A percentile compares a stretch with the other conserved stretches of the same genome.
Evolutionary conservation across 2,888 invertebrate species (phyloP).

Genomic region (Heliconius ismenius): DNA sequence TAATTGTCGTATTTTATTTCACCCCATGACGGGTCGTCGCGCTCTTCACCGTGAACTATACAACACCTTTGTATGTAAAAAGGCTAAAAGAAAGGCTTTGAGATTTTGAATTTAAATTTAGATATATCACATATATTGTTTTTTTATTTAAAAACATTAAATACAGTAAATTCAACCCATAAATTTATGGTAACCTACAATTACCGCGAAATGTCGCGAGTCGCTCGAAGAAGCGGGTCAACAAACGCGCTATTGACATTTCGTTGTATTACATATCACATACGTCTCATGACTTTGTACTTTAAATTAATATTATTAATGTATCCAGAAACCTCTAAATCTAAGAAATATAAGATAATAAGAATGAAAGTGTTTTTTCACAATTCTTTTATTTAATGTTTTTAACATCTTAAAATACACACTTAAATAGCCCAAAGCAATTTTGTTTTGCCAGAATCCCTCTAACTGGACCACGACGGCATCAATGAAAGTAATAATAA

Average conservation of each 20-base stretch:
- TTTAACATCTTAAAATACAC: too few relatives aligned
- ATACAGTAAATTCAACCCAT: too few relatives aligned
- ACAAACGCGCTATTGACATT: constrained; percentile 32
- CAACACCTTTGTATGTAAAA: constrained; percentile 1
- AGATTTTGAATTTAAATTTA: not conserved
- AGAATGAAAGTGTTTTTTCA: too few relatives aligned
- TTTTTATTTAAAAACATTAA: too few relatives aligned
- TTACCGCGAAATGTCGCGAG: constrained; percentile 32
- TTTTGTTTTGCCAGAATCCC: too few relatives aligned
- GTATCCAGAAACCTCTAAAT: not conserved
- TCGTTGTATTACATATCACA: constrained; percentile 25
- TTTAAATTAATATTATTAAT: not conserved
- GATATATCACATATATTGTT: too few relatives aligned
- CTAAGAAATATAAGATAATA: too few relatives aligned
- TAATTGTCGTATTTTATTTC: constrained; percentile 80
- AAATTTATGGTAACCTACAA: constrained; percentile 18
- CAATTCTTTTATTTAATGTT: too few relatives aligned
- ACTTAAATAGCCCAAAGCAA: too few relatives aligned
- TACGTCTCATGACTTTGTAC: constrained; percentile 1
- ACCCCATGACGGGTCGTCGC: constrained; percentile 76
- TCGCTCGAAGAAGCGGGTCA: constrained; percentile 32
- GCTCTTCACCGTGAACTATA: constrained; percentile 55
- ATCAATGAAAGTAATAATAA: too few relatives aligned
- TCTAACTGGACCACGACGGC: too few relatives aligned
- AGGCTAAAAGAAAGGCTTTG: not conserved